Evolutionary conservation across 2,888 invertebrate genomes (phyloP).

Genomic region (Thalpophila matura): DNA sequence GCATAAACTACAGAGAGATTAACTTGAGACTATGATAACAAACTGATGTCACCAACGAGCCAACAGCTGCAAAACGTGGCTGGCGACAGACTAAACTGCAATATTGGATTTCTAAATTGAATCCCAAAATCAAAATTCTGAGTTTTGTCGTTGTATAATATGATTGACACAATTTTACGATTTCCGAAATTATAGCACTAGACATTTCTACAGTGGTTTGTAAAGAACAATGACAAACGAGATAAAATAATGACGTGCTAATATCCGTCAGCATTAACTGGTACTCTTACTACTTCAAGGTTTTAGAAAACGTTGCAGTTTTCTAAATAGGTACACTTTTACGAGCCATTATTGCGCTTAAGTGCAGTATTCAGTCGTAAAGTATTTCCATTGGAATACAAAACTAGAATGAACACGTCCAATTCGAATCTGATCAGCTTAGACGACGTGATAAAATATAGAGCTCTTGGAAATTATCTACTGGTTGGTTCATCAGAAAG

Average conservation of each 20-base stretch:
- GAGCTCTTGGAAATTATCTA: constrained; percentile 20
- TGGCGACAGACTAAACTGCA: not conserved
- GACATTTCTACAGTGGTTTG: constrained; percentile 8
- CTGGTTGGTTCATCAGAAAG: constrained; percentile 18
- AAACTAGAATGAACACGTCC: constrained; percentile 30
- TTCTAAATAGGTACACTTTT: constrained; percentile 44
- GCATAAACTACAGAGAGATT: constrained; percentile 20
- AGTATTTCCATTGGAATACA: constrained; percentile 50
- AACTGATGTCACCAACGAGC: not conserved
- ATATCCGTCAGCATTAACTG: constrained; percentile 15
- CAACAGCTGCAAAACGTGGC: not conserved
- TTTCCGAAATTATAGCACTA: not conserved
- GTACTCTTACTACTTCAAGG: constrained; percentile 25
- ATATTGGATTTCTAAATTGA: constrained; percentile 13
- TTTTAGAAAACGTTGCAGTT: constrained; percentile 51
- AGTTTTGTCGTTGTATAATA: not conserved
- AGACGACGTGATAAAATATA: constrained; percentile 31
- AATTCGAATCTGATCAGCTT: constrained; percentile 25
- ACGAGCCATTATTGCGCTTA: constrained; percentile 27
- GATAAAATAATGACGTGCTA: constrained; percentile 16
- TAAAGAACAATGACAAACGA: constrained; percentile 18
- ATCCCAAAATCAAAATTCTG: too few relatives aligned
- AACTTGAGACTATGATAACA: constrained; percentile 1
- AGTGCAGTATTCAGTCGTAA: constrained; percentile 36
- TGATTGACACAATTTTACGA: not conserved